These are phyloP conservation scores for Ceratina japonica DNA, from an alignment of 1,140 invertebrate species.

Conservation along the genomic window DNA sequence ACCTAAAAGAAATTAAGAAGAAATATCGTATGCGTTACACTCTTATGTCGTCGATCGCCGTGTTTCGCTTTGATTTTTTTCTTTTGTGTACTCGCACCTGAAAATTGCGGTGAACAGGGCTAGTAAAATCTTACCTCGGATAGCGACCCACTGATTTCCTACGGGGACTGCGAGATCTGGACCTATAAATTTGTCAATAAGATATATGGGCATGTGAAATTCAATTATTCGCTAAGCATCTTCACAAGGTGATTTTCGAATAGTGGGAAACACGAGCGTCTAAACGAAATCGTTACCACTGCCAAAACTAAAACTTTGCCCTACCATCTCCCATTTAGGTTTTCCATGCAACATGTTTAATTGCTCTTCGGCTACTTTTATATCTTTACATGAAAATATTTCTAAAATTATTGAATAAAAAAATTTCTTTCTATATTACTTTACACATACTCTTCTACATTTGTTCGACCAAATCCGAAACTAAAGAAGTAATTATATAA, in stretches of 20 bases:
- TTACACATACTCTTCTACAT: not conserved
- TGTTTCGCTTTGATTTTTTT: constrained; percentile 54
- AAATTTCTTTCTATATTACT: not conserved
- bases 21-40: constrained; percentile 62
- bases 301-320: constrained; percentile 28
- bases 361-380: constrained; percentile 46
- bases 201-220: constrained; percentile 66
- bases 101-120: constrained; percentile 60
- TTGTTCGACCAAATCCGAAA: not conserved
- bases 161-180: constrained; percentile 69
- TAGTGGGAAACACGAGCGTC: constrained; percentile 27
- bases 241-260: constrained; percentile 25
- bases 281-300: constrained; percentile 40
- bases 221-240: constrained; percentile 58
- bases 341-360: constrained; percentile 50
- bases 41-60: constrained; percentile 44
- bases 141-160: constrained; percentile 68
- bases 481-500: not conserved
- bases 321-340: constrained; percentile 31
- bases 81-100: constrained; percentile 67
- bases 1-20: constrained; percentile 74
- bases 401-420: not conserved
- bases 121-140: constrained; percentile 71
- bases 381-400: constrained; percentile 14
- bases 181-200: constrained; percentile 72